Conservation (phyloP, 1,140 invertebrate genomes). For the Gryllus bimaculatus region DNA sequence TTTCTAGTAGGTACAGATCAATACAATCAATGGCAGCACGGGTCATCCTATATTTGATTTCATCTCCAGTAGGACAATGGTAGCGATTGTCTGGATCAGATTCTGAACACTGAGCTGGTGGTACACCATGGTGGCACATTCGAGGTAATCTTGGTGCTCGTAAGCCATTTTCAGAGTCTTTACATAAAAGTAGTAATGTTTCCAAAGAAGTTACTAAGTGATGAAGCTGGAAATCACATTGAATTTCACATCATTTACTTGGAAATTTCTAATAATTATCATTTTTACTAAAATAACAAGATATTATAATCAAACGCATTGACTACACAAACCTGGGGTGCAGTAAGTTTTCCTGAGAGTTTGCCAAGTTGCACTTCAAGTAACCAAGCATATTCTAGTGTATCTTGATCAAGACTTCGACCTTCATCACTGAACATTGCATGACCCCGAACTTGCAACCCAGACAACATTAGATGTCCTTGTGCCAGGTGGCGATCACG, state of each 20-base stretch:
- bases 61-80: conserved; percentile 72
- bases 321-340: conserved; percentile 46
- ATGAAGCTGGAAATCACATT: conserved; percentile 47
- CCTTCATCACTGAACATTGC: conserved; percentile 95
- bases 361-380: conserved; percentile 76
- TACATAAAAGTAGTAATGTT: conserved; percentile 74
- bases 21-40: conserved; percentile 83
- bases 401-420: conserved; percentile 81
- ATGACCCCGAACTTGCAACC: conserved; percentile 84
- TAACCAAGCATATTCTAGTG: conserved; percentile 93
- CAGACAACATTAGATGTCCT: conserved; percentile 82
- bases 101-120: conserved; percentile 63
- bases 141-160: conserved; percentile 63
- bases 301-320: background rate
- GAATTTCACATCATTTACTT: background rate
- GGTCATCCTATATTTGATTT: conserved; percentile 92
- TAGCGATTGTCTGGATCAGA: conserved; percentile 51
- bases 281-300: background rate
- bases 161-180: conserved; percentile 82
- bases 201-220: conserved; percentile 80
- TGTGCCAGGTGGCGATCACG: conserved; percentile 72
- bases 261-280: background rate
- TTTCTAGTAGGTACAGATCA: conserved; percentile 84
- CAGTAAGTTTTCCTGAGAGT: conserved; percentile 65
- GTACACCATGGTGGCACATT: conserved; percentile 77